Conservation (phyloP, 2,113 vertebrate genomes). For the Chionomys nivalis region DNA sequence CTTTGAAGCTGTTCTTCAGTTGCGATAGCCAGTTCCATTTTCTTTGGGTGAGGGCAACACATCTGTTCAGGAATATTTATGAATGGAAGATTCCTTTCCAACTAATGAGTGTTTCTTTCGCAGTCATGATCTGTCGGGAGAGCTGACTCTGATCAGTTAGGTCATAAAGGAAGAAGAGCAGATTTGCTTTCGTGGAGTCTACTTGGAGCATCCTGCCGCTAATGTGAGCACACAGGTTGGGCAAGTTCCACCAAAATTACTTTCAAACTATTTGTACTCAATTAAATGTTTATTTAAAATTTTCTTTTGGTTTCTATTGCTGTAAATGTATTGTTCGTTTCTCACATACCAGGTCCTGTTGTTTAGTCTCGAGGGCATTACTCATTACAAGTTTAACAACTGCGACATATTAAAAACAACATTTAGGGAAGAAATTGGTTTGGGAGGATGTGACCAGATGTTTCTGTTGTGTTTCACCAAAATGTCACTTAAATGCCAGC, state of each 20-base stretch:
- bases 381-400: constrained; percentile 86
- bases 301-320: constrained; percentile 82
- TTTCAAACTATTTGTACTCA: constrained; percentile 79
- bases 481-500: constrained; percentile 84
- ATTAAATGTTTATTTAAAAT: constrained; percentile 84
- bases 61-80: constrained; percentile 53
- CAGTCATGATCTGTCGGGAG: constrained; percentile 68
- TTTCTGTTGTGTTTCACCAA: constrained; percentile 86
- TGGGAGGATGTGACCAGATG: constrained; percentile 86
- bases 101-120: constrained; percentile 25
- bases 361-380: constrained; percentile 86
- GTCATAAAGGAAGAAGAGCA: constrained; percentile 70
- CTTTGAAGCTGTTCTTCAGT: constrained; percentile 54
- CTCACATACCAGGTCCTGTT: constrained; percentile 85
- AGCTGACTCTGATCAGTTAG: constrained; percentile 56
- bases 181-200: constrained; percentile 71
- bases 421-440: constrained; percentile 87
- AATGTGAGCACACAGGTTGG: constrained; percentile 74
- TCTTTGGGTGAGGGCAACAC: constrained; percentile 54
- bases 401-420: constrained; percentile 88
- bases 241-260: constrained; percentile 77
- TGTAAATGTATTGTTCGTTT: constrained; percentile 87
- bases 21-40: constrained; percentile 51
- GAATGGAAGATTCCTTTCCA: constrained; percentile 49
- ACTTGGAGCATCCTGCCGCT: constrained; percentile 79